Evolutionary conservation across 2,113 vertebrate genomes (phyloP), one percentile per base, ranked within the genome.

Genomic region (Beaufortia kweichowensis): DNA sequence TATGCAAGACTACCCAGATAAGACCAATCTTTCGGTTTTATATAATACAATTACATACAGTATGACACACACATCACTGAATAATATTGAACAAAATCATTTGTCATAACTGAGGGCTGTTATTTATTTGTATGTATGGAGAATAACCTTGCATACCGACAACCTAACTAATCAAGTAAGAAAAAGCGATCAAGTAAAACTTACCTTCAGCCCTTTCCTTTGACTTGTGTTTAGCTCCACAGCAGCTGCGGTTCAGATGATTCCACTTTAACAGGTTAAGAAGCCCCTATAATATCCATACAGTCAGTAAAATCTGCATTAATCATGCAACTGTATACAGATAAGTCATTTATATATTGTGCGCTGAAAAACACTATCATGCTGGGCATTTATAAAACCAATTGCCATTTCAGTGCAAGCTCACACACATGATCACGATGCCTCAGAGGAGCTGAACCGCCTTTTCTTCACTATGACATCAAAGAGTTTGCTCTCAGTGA

Each of bases 401-500:
- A 68, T 43, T 43, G 19, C 4, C 10, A n/a, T 68, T 17, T 53
- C 23, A 59, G 41, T 72, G 14, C 69, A 59, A 39, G 26, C 55
- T 31, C 50, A 72, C 24, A 1, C 69, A 59, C 14, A 43, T 7
- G 14, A 55, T 35, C 6, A 5, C 5, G 1, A 53, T 50, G 23
- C 14, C 69, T 72, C 15, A 2, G 33, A 2, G 55, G 15, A 35
- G 31, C 48, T 23, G 12, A 57, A 28, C 68, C 53, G 56, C 53
- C 69, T 59, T 33, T 43, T 72, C 53, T 72, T 43, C 14, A 12
- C 17, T 72, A 41, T 6, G n/a, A 24, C 67, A n/a, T 59, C 8
- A 43, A 72, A 59, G 39, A n/a, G 21, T 43, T 59, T 43, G 21
- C 24, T 14, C 55, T 72, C 33, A 41, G 41, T 72, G 33, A 72